Percentiles rank a stretch among this genome's conserved stretches.
phyloP scores from a whole-genome alignment of 2,797 vertebrate genomes.

The Gymnoscopelus microlampas region DNA sequence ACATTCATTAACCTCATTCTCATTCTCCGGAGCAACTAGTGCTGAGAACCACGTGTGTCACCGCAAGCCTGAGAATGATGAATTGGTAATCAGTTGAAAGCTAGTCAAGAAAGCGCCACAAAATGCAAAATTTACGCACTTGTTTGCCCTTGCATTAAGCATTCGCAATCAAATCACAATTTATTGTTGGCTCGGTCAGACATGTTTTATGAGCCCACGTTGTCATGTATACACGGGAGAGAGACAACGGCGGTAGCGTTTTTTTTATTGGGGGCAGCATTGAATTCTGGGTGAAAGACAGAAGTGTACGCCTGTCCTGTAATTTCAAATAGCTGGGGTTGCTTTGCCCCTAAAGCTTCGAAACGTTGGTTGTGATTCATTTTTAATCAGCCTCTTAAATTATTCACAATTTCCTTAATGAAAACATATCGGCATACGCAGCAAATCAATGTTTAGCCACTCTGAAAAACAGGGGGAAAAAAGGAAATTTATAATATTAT shows the following conservation, averaged over 20 bases:
- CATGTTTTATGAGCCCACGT: slow-evolving; percentile 68
- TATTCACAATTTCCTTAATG: slow-evolving; percentile 67
- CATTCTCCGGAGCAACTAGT: slow-evolving; percentile 79
- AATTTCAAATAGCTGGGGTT: slow-evolving; percentile 38
- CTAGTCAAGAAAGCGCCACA: slow-evolving; percentile 79
- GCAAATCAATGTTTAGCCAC: slow-evolving; percentile 61
- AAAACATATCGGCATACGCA: slow-evolving; percentile 49
- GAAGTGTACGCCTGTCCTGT: slow-evolving; percentile 42
- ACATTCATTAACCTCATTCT: slow-evolving; percentile 85
- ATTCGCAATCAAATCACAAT: slow-evolving; percentile 83
- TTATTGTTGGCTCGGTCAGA: slow-evolving; percentile 72
- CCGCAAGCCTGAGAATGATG: slow-evolving; percentile 79
- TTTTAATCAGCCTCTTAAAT: slow-evolving; percentile 74
- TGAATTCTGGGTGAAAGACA: slow-evolving; percentile 41
- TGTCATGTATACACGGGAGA: slow-evolving; percentile 52
- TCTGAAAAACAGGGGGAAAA: slow-evolving; percentile 7
- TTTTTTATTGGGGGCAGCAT: slow-evolving; percentile 45
- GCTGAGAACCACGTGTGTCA: slow-evolving; percentile 77
- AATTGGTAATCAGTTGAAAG: slow-evolving; percentile 85
- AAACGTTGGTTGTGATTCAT: slow-evolving; percentile 66
- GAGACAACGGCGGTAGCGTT: slow-evolving; percentile 56
- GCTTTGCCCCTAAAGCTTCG: slow-evolving; percentile 46
- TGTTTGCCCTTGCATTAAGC: slow-evolving; percentile 83
- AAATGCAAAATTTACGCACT: slow-evolving; percentile 79
- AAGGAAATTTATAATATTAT: slow-evolving; percentile 11